Evolutionary conservation across 2,113 vertebrate genomes (phyloP).

Genomic region (Labrus mixtus): DNA sequence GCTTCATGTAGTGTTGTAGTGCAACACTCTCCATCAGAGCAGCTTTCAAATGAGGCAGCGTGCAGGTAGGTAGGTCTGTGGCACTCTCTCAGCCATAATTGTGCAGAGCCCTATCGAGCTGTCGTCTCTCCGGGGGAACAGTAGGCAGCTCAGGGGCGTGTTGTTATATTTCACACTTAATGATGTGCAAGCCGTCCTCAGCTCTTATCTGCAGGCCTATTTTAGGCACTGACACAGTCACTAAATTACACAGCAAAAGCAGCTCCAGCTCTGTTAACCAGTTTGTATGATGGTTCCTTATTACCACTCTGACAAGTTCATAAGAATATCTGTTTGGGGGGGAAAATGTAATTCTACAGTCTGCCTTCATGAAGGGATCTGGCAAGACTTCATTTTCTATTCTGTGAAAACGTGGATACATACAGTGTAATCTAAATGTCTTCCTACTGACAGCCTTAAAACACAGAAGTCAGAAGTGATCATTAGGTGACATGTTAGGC

Average conservation of each 20-base stretch:
- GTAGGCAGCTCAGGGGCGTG: constrained; percentile 73
- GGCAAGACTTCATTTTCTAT: too few species aligned
- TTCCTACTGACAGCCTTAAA: too few species aligned
- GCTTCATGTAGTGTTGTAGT: constrained; percentile 26
- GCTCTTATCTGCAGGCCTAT: constrained; percentile 75
- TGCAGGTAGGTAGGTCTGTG: constrained; percentile 57
- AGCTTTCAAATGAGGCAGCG: constrained; percentile 56
- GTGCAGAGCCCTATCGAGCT: constrained; percentile 66
- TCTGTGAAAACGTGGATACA: too few species aligned
- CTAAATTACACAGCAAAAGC: constrained; percentile 64
- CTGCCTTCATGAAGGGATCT: background rate
- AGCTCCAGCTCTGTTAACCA: constrained; percentile 51
- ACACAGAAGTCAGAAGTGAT: too few species aligned
- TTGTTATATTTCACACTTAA: constrained; percentile 84
- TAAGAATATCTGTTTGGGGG: background rate
- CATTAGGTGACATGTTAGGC: too few species aligned
- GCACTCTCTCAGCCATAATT: constrained; percentile 64
- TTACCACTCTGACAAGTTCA: constrained; percentile 22
- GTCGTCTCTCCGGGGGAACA: constrained; percentile 66
- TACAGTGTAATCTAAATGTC: too few species aligned
- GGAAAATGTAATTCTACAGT: background rate
- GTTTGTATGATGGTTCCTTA: constrained; percentile 43
- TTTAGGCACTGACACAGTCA: constrained; percentile 69
- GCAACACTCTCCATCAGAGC: constrained; percentile 37
- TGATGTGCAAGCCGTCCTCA: constrained; percentile 76